Evolutionary conservation across 2,888 invertebrate species (phyloP), one percentile per base, ranked within the genome.

Genomic region (Mimas tiliae): DNA sequence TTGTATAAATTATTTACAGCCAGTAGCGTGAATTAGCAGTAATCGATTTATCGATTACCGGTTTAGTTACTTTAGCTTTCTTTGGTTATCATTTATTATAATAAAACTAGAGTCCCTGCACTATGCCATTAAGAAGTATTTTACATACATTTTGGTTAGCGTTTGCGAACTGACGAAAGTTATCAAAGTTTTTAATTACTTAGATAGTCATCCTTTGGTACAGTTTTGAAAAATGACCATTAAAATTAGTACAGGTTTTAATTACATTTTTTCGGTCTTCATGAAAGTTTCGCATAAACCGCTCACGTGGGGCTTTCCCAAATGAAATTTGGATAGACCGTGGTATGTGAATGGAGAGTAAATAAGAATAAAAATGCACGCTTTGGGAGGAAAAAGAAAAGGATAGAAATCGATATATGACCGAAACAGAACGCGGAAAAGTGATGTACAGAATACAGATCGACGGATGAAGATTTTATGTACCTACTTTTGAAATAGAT

Each of bases 321-420:
- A 89, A 89, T 88, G 85, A 87, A 88, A 85, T 90, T 90, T 85
- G 82, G 88, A 79, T 80, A 79, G 80, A 78, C 75, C 71, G 70
- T 81, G 76, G 77, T 76, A 80, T 79, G 77, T 85, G 86, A 87
- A 89, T 83, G 72, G 81, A 68, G 76, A 74, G 81, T 80, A 86
- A 88, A 88, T 79, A 86, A 80, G 75, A 87, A 87, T 83, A 88
- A 83, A 85, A 90, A 89, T 87, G 77, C 74, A 76, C 78, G 79
- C 83, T 79, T 82, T 82, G 85, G 82, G 75, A 73, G 78, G 81
- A 86, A 89, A 88, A 88, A 85, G 84, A 84, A 89, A 86, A 86
- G 80, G 83, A 85, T 86, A 83, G 84, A 87, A 89, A 89, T 87
- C 87, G 83, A 86, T 89, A 86, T 89, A 86, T 83, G 81, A 70